These are phyloP conservation scores for Siphamia tubifer DNA, from an alignment of 2,113 vertebrate species.

Conservation along the genomic window DNA sequence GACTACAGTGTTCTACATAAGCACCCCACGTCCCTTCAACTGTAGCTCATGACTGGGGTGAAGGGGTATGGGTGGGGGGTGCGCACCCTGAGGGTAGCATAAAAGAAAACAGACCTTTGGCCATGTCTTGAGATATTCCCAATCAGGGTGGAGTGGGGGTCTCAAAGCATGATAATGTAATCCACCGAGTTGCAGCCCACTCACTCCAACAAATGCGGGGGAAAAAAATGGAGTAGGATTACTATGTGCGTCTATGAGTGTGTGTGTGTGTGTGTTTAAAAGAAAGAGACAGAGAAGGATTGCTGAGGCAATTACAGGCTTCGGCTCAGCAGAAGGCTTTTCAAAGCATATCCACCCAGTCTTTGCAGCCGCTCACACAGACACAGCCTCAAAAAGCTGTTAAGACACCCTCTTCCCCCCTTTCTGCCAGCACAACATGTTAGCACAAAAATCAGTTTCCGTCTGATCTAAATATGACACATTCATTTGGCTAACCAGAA, in stretches of 20 bases:
- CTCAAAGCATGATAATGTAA: constrained; percentile 54
- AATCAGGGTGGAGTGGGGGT: constrained; percentile 32
- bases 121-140: constrained; percentile 53
- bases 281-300: constrained; percentile 56
- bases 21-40: constrained; percentile 55
- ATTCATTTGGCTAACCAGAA: constrained; percentile 5
- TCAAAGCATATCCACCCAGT: constrained; percentile 76
- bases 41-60: constrained; percentile 62
- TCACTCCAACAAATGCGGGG: constrained; percentile 25
- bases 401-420: constrained; percentile 35
- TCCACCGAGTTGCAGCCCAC: constrained; percentile 35
- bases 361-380: constrained; percentile 50
- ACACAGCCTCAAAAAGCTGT: constrained; percentile 37
- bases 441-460: constrained; percentile 40
- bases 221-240: constrained; percentile 46
- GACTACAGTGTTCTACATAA: constrained; percentile 77
- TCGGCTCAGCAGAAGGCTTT: constrained; percentile 70
- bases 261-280: constrained; percentile 42
- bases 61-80: neutral
- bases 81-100: constrained; percentile 51
- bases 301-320: constrained; percentile 80
- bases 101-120: constrained; percentile 55
- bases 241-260: constrained; percentile 15
- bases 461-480: constrained; percentile 15
- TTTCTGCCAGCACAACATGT: constrained; percentile 44